Percentiles rank a stretch among this genome's conserved stretches.
These are phyloP conservation scores for Netelia inedita DNA, from an alignment of 2,888 invertebrate species.

Conservation along the genomic window DNA sequence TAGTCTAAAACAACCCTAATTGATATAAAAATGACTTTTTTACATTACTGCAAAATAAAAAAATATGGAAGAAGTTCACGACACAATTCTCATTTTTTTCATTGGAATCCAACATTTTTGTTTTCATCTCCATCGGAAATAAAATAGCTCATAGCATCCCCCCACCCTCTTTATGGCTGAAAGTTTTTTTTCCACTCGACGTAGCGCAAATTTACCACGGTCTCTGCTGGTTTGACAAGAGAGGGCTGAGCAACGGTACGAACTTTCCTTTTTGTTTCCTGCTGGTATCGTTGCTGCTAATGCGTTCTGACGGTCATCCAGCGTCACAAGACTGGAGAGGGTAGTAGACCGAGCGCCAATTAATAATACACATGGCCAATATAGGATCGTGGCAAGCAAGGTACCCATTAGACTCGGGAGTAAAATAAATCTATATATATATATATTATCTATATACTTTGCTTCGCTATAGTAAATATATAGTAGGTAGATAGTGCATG, in stretches of 20 bases:
- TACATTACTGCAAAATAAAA: no score
- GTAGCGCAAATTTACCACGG: constrained; percentile 4
- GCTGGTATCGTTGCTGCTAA: constrained; percentile 47
- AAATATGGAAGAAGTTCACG: not conserved
- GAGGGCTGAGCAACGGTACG: not conserved
- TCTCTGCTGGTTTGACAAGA: constrained; percentile 30
- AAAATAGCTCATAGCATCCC: not conserved
- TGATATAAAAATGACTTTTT: no score
- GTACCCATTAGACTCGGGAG: constrained; percentile 13
- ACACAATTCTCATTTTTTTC: not conserved
- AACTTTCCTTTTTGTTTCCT: constrained; percentile 60
- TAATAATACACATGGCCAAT: constrained; percentile 62
- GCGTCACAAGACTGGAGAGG: constrained; percentile 37
- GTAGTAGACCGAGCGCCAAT: constrained; percentile 62
- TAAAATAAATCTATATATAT: not conserved
- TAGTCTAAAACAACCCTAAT: no score
- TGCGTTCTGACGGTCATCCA: constrained; percentile 36
- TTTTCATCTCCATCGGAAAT: not conserved
- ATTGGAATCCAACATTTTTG: not conserved
- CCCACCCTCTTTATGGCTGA: no score
- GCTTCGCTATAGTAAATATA: not conserved
- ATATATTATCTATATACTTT: not conserved
- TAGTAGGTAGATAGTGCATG: not conserved
- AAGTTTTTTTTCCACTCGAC: constrained; percentile 34
- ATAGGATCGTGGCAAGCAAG: constrained; percentile 42